A percentile compares a stretch with the other conserved stretches of the same genome.
These are phyloP conservation scores for Muscicapa striata DNA, from an alignment of 2,797 vertebrate genomes.

Conservation along the genomic window DNA sequence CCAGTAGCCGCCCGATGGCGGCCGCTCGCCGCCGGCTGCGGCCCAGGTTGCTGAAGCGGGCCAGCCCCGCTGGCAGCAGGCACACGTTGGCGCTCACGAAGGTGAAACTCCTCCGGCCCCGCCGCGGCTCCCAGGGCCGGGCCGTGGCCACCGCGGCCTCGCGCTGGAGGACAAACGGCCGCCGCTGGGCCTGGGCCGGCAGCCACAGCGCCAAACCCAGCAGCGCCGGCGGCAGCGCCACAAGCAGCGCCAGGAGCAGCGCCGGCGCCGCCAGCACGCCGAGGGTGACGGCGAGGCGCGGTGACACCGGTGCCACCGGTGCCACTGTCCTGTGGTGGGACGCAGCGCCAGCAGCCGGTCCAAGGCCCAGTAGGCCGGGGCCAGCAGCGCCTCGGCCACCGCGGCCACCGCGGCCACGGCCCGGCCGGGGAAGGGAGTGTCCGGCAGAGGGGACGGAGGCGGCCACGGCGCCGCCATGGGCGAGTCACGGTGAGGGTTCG, in stretches of 20 bases:
- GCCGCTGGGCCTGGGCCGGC: background rate
- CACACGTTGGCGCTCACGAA: background rate
- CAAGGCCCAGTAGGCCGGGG: accelerated
- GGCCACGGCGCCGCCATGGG: background rate
- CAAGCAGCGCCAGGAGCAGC: accelerated
- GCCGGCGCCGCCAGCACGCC: accelerated
- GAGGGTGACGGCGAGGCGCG: accelerated
- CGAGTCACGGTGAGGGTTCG: too few species aligned
- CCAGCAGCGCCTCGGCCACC: background rate
- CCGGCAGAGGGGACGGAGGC: background rate
- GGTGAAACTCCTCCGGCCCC: background rate
- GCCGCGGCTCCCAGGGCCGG: background rate
- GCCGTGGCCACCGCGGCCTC: accelerated
- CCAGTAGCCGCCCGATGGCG: background rate
- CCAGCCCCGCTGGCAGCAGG: background rate
- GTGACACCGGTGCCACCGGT: accelerated
- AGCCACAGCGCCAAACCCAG: background rate
- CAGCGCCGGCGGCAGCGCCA: background rate
- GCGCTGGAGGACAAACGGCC: background rate
- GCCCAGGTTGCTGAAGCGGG: background rate
- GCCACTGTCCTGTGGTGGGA: background rate
- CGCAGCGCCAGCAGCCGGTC: background rate
- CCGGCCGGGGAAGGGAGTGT: background rate
- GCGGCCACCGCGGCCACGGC: background rate
- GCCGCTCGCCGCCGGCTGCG: accelerated